Base-by-base conservation (phyloP, 2,113 vertebrate species). In the Dipodomys merriami region DNA sequence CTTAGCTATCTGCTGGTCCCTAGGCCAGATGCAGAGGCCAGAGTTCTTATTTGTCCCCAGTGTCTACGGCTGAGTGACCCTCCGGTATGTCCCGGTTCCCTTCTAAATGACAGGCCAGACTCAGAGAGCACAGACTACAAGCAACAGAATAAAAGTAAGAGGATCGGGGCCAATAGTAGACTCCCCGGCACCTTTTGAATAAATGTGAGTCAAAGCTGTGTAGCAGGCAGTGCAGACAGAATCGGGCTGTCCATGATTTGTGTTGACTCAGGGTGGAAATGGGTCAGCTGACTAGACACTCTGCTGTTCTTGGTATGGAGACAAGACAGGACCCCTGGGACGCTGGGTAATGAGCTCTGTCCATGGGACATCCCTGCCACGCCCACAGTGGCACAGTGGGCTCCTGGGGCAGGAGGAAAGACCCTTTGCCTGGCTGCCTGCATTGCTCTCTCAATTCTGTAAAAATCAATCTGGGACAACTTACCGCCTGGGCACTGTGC, bases 321-420 rank as follows among this genome's bases (percentile, higher is more conserved):
- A 27, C n/a, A 20, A 33, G 80, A 91, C 8, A 16, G 84, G 44
- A 83, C 20, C 67, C 80, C 62, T 46, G 1, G 80, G 72, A 72
- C 23, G n/a, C 76, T 2, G 5, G 2, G 60, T 29, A 35, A 46
- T 4, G 18, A 73, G 11, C 7, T 0, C 2, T 5, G 5, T 65
- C 72, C 57, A 20, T 1, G 0, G 0, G 12, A 57, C 78, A 33
- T 1, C 74, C 49, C 73, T 16, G 53, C 1, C 8, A 3, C 0
- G 23, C 72, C 10, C 33, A 23, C 30, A 2, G 89, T 0, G 3
- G 27, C 39, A 39, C 39, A 39, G 39, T 39, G 39, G 27, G 13
- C 16, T 30, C 35, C 0, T 0, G 18, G 68, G 44, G 65, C 77
- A 49, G 27, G 18, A 20, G 3, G 0, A 0, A 39, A 44, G 91